Percentiles rank a stretch among this genome's conserved stretches.
phyloP scores from a whole-genome alignment of 64 coral and sea anemone genomes.

The Montipora sp. region DNA sequence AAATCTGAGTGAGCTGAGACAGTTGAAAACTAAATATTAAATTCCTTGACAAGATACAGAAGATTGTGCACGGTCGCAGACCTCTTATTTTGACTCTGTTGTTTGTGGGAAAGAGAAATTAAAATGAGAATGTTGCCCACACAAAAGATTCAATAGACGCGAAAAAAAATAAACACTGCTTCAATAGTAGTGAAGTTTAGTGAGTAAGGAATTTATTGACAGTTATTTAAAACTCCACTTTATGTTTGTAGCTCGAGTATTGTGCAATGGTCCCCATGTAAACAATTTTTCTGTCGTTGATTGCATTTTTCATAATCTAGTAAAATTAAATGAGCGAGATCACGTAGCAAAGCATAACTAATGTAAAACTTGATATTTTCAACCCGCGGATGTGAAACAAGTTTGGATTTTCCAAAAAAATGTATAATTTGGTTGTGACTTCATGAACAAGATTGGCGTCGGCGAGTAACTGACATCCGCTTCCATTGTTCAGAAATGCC shows the following conservation, averaged over 20 bases:
- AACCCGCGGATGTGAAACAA: not conserved
- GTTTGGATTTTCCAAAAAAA: too few species aligned
- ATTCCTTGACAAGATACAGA: too few species aligned
- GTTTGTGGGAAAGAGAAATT: too few species aligned
- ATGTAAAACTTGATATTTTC: not conserved
- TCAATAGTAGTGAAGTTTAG: not conserved
- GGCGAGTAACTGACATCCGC: not conserved
- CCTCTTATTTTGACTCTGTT: too few species aligned
- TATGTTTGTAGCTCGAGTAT: not conserved
- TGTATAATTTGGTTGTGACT: not conserved
- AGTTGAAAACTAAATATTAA: too few species aligned
- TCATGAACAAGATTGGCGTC: not conserved
- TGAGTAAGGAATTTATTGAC: not conserved
- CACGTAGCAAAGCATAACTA: not conserved
- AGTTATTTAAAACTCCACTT: not conserved
- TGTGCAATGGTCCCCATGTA: not conserved
- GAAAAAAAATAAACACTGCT: not conserved
- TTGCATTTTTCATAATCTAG: conserved; percentile 16
- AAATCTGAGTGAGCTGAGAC: too few species aligned
- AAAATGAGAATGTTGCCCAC: too few species aligned
- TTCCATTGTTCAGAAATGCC: not conserved
- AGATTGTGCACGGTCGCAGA: too few species aligned
- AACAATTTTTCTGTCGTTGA: not conserved
- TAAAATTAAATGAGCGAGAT: not conserved
- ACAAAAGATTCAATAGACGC: not conserved